These are phyloP conservation scores for Brassicogethes aeneus DNA, from an alignment of 2,888 invertebrate species.

Conservation along the genomic window DNA sequence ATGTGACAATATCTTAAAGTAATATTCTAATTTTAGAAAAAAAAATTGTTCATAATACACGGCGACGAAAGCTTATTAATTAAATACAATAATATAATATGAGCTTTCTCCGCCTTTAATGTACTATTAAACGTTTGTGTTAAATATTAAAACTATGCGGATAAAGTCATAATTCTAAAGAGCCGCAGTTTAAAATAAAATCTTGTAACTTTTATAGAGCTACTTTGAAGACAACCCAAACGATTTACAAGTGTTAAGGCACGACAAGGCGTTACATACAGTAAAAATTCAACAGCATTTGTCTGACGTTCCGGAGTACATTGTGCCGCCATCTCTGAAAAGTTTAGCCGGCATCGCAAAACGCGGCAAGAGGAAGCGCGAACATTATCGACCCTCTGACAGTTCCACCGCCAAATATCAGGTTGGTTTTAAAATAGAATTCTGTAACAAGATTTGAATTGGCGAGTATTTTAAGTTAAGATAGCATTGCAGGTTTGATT, in stretches of 20 bases:
- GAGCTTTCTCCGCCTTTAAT: too few species aligned
- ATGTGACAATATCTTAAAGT: too few species aligned
- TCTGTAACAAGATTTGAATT: slow-evolving; percentile 6
- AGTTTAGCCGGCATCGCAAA: slow-evolving; percentile 47
- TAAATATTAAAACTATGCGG: too few species aligned
- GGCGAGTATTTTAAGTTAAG: slow-evolving; percentile 4
- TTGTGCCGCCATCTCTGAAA: slow-evolving; percentile 71
- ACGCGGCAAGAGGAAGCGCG: slow-evolving; percentile 27
- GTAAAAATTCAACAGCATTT: slow-evolving; percentile 78
- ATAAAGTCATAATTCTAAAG: too few species aligned
- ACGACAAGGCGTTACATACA: slow-evolving; percentile 79
- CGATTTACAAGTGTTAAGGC: slow-evolving; percentile 74
- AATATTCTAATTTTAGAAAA: too few species aligned
- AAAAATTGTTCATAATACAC: too few species aligned
- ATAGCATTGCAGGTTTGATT: neutral
- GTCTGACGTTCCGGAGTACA: slow-evolving; percentile 87
- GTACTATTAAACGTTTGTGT: too few species aligned
- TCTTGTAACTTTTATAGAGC: slow-evolving; percentile 44
- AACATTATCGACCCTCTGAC: slow-evolving; percentile 22
- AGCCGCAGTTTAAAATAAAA: too few species aligned
- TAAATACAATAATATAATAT: too few species aligned
- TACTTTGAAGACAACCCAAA: slow-evolving; percentile 90
- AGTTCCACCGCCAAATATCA: slow-evolving; percentile 24
- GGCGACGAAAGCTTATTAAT: too few species aligned
- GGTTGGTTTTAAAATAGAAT: slow-evolving; percentile 13